Evolutionary conservation across 2,113 vertebrate species (phyloP).

Genomic region (Genyomyrus donnyi): DNA sequence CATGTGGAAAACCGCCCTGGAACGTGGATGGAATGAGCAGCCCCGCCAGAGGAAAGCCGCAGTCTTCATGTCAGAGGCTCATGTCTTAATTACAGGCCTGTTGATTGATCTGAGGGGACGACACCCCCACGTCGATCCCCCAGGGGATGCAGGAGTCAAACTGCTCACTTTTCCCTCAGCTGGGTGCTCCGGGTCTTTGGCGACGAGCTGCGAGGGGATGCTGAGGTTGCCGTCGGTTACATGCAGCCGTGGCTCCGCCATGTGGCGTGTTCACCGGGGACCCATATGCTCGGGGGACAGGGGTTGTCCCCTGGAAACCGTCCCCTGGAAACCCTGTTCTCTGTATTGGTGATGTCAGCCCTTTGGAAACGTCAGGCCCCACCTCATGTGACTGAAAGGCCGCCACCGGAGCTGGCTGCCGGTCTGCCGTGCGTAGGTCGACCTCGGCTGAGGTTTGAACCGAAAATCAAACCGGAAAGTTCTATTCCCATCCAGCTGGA

Average conservation of each 20-base stretch:
- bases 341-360: not conserved
- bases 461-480: not conserved
- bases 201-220: not conserved
- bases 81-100: conserved; percentile 20
- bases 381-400: not conserved
- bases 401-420: not conserved
- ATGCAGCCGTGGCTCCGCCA: not conserved
- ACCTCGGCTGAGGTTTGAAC: not conserved
- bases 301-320: not conserved
- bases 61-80: conserved; percentile 2
- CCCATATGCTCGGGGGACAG: not conserved
- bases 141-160: not conserved
- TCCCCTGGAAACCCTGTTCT: not conserved
- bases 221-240: not conserved
- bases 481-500: not conserved
- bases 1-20: conserved; percentile 15
- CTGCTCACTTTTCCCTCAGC: not conserved
- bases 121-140: not conserved
- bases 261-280: not conserved
- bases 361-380: not conserved
- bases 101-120: not conserved
- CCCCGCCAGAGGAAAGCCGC: not conserved
- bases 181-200: not conserved
- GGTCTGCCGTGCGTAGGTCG: not conserved
- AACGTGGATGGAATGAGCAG: not conserved